Evolutionary conservation across 2,888 invertebrate species (phyloP).

Genomic region (Clistopyga incitator): DNA sequence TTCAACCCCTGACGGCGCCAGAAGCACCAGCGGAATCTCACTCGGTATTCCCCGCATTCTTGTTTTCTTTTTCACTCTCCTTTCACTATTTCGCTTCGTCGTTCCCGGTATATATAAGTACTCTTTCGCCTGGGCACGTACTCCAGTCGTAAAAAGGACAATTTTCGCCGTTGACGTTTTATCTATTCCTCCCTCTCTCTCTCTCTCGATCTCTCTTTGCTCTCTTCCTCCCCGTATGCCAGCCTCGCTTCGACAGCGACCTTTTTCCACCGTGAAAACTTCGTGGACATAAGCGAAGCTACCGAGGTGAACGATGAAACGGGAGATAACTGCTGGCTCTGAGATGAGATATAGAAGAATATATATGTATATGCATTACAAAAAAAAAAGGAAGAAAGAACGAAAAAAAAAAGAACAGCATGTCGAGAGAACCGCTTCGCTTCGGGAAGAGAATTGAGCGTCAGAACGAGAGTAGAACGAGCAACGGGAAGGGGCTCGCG

Average conservation of each 20-base stretch:
- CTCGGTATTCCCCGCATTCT: conserved; percentile 49
- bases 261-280: conserved; percentile 55
- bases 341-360: conserved; percentile 41
- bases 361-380: background rate
- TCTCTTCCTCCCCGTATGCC: conserved; percentile 24
- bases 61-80: conserved; percentile 43
- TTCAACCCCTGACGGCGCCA: conserved; percentile 41
- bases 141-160: conserved; percentile 62
- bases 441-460: conserved; percentile 29
- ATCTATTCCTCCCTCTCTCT: conserved; percentile 13
- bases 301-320: conserved; percentile 54
- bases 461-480: conserved; percentile 28
- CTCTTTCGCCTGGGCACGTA: conserved; percentile 49
- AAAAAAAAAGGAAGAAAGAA: no score
- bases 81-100: conserved; percentile 45
- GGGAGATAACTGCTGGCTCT: conserved; percentile 49
- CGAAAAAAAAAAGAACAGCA: background rate
- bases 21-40: conserved; percentile 43
- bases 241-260: conserved; percentile 31
- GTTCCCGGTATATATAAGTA: conserved; percentile 34
- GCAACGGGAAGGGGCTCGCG: conserved; percentile 4
- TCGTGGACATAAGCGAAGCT: conserved; percentile 54
- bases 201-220: conserved; percentile 17
- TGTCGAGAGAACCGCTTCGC: conserved; percentile 48
- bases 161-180: conserved; percentile 60